Conservation (phyloP, 2,888 invertebrate genomes). For the Sminthurinus aureus region DNA sequence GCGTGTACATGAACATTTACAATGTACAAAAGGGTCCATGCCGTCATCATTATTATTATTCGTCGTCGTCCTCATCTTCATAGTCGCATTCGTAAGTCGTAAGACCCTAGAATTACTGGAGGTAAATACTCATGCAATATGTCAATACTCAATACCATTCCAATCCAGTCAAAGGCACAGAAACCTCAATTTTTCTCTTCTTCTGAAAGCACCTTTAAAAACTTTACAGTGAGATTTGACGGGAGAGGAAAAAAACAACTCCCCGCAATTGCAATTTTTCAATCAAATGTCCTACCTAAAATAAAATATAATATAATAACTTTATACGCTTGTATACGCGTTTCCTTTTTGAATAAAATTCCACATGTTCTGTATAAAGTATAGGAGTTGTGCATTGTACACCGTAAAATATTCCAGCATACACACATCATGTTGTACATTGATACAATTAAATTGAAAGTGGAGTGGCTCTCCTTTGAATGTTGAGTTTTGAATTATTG, state of each 20-base stretch:
- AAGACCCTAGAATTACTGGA: conserved; percentile 22
- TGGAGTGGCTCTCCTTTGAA: too few species aligned
- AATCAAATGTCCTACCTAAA: not conserved
- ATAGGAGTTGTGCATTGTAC: not conserved
- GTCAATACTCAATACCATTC: conserved; percentile 24
- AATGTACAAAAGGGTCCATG: not conserved
- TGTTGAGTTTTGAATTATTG: too few species aligned
- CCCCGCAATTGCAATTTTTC: not conserved
- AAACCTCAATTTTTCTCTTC: not conserved
- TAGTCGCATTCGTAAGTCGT: not conserved
- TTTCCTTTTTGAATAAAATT: not conserved
- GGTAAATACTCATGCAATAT: conserved; percentile 35
- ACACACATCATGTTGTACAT: too few species aligned
- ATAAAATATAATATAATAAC: not conserved
- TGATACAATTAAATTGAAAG: too few species aligned
- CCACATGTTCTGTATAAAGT: not conserved
- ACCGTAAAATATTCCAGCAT: not conserved
- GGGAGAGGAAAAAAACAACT: not conserved
- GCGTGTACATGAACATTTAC: not conserved
- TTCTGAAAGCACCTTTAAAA: not conserved
- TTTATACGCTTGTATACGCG: not conserved
- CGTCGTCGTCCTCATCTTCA: too few species aligned
- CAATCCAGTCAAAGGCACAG: not conserved
- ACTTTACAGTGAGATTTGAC: not conserved
- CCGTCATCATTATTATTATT: too few species aligned